These are phyloP conservation scores for Cosmopolites sordidus DNA, from an alignment of 2,888 invertebrate species.

Conservation along the genomic window DNA sequence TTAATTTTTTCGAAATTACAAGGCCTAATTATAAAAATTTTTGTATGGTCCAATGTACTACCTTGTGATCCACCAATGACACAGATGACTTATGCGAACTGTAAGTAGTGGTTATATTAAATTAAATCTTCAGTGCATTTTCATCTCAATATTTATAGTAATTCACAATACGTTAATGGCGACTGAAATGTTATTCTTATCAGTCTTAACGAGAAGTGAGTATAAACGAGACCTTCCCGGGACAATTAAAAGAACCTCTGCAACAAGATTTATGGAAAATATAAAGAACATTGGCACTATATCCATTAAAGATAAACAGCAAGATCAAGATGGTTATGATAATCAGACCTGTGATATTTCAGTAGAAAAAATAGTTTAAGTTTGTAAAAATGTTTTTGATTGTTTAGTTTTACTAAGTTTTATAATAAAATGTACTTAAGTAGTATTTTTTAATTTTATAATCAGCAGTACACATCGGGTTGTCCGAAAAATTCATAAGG, in stretches of 20 bases:
- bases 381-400: too few species aligned
- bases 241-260: not conserved
- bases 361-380: too few species aligned
- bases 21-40: slow-evolving; percentile 55
- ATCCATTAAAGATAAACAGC: not conserved
- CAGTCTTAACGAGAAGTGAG: slow-evolving; percentile 58
- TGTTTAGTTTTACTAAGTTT: too few species aligned
- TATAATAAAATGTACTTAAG: too few species aligned
- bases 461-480: too few species aligned
- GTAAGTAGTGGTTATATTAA: slow-evolving; percentile 50
- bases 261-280: not conserved
- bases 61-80: slow-evolving; percentile 64
- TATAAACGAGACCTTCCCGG: slow-evolving; percentile 49
- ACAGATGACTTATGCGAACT: slow-evolving; percentile 61
- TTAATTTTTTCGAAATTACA: slow-evolving; percentile 66
- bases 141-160: slow-evolving; percentile 47
- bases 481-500: too few species aligned
- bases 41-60: slow-evolving; percentile 54
- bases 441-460: too few species aligned
- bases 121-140: not conserved
- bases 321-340: not conserved
- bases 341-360: not conserved
- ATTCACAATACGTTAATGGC: slow-evolving; percentile 64
- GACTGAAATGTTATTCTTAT: slow-evolving; percentile 64
- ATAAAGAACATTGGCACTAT: not conserved